A percentile compares a stretch with the other conserved stretches of the same genome.
phyloP scores from a whole-genome alignment of 1,140 invertebrate genomes.

The Drosophila hydei region DNA sequence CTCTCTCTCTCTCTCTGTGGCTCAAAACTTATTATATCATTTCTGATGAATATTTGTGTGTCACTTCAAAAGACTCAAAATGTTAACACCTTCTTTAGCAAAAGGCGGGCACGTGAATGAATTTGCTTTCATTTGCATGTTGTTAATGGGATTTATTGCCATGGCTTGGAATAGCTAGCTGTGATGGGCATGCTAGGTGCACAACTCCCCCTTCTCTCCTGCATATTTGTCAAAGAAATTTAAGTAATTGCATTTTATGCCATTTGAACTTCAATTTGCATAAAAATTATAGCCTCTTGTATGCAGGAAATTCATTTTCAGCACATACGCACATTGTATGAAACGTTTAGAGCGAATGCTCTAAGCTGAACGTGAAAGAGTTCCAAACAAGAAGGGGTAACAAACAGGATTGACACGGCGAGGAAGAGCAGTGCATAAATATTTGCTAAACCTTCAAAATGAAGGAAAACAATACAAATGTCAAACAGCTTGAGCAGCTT shows the following conservation, averaged over 20 bases:
- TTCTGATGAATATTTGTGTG: conserved; percentile 16
- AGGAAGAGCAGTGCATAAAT: background rate
- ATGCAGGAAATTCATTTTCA: conserved; percentile 41
- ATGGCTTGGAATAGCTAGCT: conserved; percentile 19
- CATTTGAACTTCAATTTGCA: conserved; percentile 51
- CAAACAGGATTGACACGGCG: background rate
- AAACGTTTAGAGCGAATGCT: too few species aligned
- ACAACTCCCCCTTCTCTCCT: conserved; percentile 1
- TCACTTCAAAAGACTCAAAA: conserved; percentile 55
- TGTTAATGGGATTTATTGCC: conserved; percentile 66
- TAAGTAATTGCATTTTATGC: conserved; percentile 67
- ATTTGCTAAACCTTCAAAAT: background rate
- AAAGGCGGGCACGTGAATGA: conserved; percentile 1
- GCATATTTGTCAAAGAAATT: conserved; percentile 77
- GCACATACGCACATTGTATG: conserved; percentile 28
- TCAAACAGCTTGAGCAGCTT: background rate
- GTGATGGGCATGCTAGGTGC: background rate
- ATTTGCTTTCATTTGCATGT: conserved; percentile 71
- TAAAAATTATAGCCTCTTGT: conserved; percentile 35
- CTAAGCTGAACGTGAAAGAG: background rate
- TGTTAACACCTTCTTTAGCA: conserved; percentile 58
- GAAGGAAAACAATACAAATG: background rate
- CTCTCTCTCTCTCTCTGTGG: background rate
- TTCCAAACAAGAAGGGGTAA: background rate
- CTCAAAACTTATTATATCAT: conserved; percentile 17